Base-by-base conservation (phyloP, 2,797 vertebrate species). In the Schizothorax lantsangensis region DNA sequence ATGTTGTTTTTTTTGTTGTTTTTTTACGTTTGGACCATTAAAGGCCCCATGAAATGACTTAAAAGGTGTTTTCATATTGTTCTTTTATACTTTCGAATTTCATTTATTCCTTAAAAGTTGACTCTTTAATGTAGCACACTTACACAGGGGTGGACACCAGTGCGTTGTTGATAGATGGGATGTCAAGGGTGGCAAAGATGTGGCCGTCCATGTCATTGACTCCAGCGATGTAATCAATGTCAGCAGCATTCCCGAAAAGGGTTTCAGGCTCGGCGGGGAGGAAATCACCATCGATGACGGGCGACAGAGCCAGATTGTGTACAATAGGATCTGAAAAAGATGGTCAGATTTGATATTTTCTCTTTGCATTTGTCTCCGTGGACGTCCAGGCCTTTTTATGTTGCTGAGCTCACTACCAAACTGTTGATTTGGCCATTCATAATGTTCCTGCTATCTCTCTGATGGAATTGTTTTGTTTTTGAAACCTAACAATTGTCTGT, bases 151-250 rank as follows among this genome's bases (percentile, higher is more conserved):
- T 93, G 6, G 91, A 9, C 33, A 87, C 11, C 0, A 95, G 36
- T 0, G 91, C 89, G 59, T 89, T 91, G 90, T 98, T 96, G 81
- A 99, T 12, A 1, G 94, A 94, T 0, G 97, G 96, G 23, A 99
- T 0, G 54, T 99, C 98, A 0, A 97, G 0, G 0, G 89, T 91
- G 0, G 95, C 94, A 59, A 99, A 99, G 5, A 98, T 0, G 89
- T 99, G 97, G 15, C 96, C 98, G 0, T 99, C 98, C 97, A 99
- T 99, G 94, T 97, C 5, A 0, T 99, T 99, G 90, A 93, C 83
- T 43, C 98, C 98, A 0, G 90, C 95, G 0, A 99, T 75, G 92
- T 97, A 98, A 92, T 98, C 98, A 0, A 98, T 91, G n/a, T 96
- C 95, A 0, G 97, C 98, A 0, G 97, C 73, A 0, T 99, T 98